phyloP scores from a whole-genome alignment of 2,888 invertebrate species.

The Meteorus cinctellus region DNA sequence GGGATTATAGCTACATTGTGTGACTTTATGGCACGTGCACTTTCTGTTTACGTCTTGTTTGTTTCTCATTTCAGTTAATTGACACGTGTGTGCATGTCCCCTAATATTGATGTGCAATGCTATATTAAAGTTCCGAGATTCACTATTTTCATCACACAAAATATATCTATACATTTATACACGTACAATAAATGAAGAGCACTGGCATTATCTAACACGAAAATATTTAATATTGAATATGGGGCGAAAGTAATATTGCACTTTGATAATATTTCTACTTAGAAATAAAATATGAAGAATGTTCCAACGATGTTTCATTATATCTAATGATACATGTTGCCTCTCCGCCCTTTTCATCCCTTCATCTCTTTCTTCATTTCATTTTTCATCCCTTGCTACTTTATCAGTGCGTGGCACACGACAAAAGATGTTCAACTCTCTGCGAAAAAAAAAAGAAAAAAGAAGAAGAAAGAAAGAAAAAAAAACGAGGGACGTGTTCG shows the following conservation, averaged over 20 bases:
- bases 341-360: background rate
- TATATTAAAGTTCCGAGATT: slow-evolving; percentile 8
- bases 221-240: background rate
- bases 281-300: slow-evolving; percentile 11
- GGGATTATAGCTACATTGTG: slow-evolving; percentile 23
- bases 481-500: slow-evolving; percentile 27
- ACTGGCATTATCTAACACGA: background rate
- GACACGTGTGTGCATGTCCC: slow-evolving; percentile 58
- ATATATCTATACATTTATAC: background rate
- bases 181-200: background rate
- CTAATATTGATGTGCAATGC: slow-evolving; percentile 24
- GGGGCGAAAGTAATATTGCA: background rate
- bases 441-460: slow-evolving; percentile 19
- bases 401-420: slow-evolving; percentile 22
- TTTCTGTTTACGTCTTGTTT: slow-evolving; percentile 48
- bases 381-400: slow-evolving; percentile 6
- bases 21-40: slow-evolving; percentile 46
- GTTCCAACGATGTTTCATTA: slow-evolving; percentile 22
- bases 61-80: slow-evolving; percentile 61
- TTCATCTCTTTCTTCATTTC: background rate
- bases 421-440: slow-evolving; percentile 39
- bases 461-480: slow-evolving; percentile 45
- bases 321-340: slow-evolving; percentile 21
- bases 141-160: background rate
- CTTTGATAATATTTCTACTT: slow-evolving; percentile 22